Percentiles rank a stretch among this genome's conserved stretches.
Evolutionary conservation across 2,113 vertebrate genomes (phyloP).

Genomic region (Antennarius striatus): DNA sequence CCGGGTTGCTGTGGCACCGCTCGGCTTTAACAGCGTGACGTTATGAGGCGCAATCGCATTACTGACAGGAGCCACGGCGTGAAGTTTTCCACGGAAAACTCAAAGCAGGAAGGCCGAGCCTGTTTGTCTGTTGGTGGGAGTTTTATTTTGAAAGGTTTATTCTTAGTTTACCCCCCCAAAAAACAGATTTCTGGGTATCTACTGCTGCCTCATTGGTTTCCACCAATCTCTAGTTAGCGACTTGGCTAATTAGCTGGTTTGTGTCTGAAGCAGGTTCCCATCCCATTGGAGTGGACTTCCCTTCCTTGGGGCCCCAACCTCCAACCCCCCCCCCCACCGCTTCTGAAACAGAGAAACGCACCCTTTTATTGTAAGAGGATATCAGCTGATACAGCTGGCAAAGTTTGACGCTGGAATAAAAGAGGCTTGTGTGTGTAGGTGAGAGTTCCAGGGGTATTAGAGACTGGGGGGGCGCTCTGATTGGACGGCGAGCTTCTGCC

Average conservation of each 20-base stretch:
- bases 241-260: too few species aligned
- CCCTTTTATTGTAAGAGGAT: conserved; percentile 6
- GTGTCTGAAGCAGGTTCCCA: background rate
- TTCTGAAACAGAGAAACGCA: background rate
- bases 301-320: background rate
- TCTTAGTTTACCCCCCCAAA: background rate
- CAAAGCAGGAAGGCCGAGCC: background rate
- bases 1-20: conserved; percentile 14
- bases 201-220: too few species aligned
- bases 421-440: conserved; percentile 16
- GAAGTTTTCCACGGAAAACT: conserved; percentile 26
- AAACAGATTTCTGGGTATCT: too few species aligned
- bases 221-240: too few species aligned
- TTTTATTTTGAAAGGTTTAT: too few species aligned
- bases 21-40: conserved; percentile 22
- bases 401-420: conserved; percentile 23
- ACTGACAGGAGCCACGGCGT: background rate
- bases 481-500: conserved; percentile 27
- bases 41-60: background rate
- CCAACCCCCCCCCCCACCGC: background rate
- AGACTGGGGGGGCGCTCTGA: conserved; percentile 7
- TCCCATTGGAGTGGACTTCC: background rate
- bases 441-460: background rate
- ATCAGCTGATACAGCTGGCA: conserved; percentile 18
- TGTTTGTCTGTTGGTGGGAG: too few species aligned